These are phyloP conservation scores for Morus bassanus DNA, from an alignment of 2,797 vertebrate genomes.

Conservation along the genomic window DNA sequence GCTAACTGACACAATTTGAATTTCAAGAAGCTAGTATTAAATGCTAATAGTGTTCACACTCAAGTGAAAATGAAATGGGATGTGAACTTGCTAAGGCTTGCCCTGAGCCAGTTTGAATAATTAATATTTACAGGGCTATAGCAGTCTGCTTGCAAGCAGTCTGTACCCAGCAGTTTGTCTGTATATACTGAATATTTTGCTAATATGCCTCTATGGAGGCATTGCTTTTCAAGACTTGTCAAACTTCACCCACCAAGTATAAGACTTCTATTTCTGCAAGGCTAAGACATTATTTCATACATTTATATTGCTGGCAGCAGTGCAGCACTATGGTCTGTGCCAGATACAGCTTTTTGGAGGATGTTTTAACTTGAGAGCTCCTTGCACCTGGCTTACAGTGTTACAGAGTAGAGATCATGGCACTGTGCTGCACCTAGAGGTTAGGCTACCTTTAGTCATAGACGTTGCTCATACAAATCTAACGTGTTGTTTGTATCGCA, in stretches of 20 bases:
- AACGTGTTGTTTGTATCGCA: neutral
- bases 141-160: neutral
- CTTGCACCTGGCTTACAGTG: neutral
- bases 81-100: neutral
- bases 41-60: neutral
- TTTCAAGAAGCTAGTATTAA: conserved; percentile 8
- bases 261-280: neutral
- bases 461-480: neutral
- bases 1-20: neutral
- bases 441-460: neutral
- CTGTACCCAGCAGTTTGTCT: neutral
- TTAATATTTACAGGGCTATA: neutral
- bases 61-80: neutral
- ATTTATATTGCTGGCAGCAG: neutral
- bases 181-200: neutral
- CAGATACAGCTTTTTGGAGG: neutral
- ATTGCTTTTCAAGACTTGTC: neutral
- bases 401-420: neutral
- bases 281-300: neutral
- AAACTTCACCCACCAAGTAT: neutral
- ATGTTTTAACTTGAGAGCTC: neutral
- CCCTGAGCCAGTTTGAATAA: neutral
- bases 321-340: neutral
- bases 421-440: neutral
- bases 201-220: neutral